phyloP scores from a whole-genome alignment of 1,140 invertebrate species.

The Drosophila sulfurigaster region DNA sequence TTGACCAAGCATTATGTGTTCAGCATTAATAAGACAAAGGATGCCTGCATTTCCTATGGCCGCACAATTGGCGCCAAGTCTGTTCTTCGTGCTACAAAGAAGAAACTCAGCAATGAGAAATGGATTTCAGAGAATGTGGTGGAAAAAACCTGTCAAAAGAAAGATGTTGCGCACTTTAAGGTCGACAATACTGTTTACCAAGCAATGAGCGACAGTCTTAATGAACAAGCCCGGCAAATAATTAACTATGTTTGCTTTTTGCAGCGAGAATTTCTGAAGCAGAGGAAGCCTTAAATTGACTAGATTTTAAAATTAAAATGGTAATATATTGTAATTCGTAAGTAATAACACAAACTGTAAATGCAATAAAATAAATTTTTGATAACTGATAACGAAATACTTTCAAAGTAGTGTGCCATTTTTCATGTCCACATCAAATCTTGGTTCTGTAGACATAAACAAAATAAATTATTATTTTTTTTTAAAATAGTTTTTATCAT shows the following conservation, averaged over 20 bases:
- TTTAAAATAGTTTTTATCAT: too few species aligned
- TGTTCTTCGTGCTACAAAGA: neutral
- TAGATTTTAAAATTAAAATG: neutral
- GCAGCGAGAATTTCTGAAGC: neutral
- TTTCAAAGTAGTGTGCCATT: too few species aligned
- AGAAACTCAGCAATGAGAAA: neutral
- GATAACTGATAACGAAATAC: too few species aligned
- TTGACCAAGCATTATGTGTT: neutral
- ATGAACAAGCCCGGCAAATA: neutral
- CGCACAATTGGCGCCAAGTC: neutral
- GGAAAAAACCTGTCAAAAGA: neutral
- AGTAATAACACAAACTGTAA: too few species aligned
- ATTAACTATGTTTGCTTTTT: neutral
- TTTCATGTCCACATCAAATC: too few species aligned
- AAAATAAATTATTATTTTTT: too few species aligned
- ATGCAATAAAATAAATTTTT: too few species aligned
- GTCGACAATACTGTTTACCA: neutral
- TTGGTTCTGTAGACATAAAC: too few species aligned
- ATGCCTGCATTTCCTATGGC: neutral
- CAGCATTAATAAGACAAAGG: neutral
- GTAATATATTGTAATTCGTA: too few species aligned
- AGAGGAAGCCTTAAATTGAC: neutral
- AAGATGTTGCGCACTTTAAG: neutral
- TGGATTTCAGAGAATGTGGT: constrained; percentile 6
- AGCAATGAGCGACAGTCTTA: neutral